phyloP scores from a whole-genome alignment of 2,797 vertebrate genomes.

The Dendrocincla tyrannina region DNA sequence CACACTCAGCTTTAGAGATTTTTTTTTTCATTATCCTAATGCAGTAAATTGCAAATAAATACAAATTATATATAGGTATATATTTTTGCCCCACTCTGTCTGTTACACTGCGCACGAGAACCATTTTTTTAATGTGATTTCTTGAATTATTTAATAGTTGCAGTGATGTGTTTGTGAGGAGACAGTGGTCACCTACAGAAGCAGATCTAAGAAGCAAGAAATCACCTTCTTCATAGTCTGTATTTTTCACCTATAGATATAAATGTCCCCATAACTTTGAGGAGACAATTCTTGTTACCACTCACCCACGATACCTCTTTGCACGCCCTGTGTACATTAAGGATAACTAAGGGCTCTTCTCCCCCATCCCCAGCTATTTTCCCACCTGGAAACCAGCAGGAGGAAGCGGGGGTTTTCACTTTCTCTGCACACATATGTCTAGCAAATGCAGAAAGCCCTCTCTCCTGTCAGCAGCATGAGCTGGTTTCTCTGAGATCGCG shows the following conservation, averaged over 20 bases:
- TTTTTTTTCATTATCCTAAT: neutral
- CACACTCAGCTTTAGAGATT: accelerated
- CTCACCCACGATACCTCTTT: accelerated
- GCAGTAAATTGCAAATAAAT: neutral
- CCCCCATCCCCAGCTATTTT: neutral
- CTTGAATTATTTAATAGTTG: neutral
- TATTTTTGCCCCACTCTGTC: neutral
- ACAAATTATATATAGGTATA: neutral
- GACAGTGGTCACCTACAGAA: neutral
- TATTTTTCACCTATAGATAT: neutral
- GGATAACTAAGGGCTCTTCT: neutral
- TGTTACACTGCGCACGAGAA: neutral
- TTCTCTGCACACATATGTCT: neutral
- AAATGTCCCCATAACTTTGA: neutral
- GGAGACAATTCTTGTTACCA: neutral
- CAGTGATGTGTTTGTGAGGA: neutral
- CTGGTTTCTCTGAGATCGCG: neutral
- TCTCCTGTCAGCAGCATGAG: neutral
- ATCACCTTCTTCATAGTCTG: neutral
- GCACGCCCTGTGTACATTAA: neutral
- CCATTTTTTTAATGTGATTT: neutral
- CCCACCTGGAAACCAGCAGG: neutral
- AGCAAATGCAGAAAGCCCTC: constrained; percentile 10
- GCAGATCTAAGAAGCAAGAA: neutral
- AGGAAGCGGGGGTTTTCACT: neutral